Evolutionary conservation across 1,140 invertebrate species (phyloP), one percentile per base, ranked within the genome.

Genomic region (Aphelenchoides avenae): DNA sequence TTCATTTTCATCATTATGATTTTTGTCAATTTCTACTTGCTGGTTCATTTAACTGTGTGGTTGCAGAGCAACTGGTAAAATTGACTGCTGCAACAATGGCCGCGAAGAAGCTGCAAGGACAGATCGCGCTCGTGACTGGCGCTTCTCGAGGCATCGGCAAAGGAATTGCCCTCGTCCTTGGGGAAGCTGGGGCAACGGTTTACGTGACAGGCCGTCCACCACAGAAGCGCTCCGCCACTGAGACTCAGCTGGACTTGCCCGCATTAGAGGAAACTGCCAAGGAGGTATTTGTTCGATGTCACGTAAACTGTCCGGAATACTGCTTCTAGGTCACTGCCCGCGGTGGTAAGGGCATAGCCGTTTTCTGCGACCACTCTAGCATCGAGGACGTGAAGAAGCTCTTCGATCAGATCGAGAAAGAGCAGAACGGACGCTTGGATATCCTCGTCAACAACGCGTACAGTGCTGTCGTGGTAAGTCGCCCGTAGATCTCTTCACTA

Each of bases 371-470:
- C 41, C 79, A 80, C 61, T 64, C 59, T n/a, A 77, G 78, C 26
- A 74, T 78, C 52, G 65, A 62, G 5, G 70, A 79, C n/a, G 60
- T 80, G 29, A 54, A 74, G 26, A 30, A 53, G 30, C 43, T 81
- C 26, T 81, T 80, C 68, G 68, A 80, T 18, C 59, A 53, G 30
- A 73, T 81, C 20, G 60, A 71, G 30, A 42, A 46, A 9, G 78
- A 80, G 52, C 77, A 79, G 49, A 60, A 78, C 15, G 79, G 79
- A 13, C 58, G 63, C 39, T 59, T 80, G 22, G 79, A 80, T 50
- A 56, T 80, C 27, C 57, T 80, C 20, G 79, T 80, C 26, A 80
- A 80, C 51, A 80, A 80, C 61, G 79, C 78, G 6, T 80, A 75
- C 49, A 15, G 77, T 78, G 2, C 41, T 40, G 22, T n/a, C 30